These are phyloP conservation scores for Pegea sp. DNA, from an alignment of 23 tunicate genomes.

Conservation along the genomic window DNA sequence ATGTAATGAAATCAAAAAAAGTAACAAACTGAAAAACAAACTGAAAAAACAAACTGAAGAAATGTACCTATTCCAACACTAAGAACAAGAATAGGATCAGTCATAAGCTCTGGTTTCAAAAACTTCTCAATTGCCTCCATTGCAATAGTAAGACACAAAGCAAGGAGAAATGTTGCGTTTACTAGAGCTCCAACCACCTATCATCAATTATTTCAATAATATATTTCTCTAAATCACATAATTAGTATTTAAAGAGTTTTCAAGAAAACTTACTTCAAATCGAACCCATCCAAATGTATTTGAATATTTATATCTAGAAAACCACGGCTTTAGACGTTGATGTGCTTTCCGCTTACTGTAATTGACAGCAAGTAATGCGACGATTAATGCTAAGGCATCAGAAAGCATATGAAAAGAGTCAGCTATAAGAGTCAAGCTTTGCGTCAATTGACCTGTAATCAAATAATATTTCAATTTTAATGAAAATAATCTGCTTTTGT, in stretches of 20 bases:
- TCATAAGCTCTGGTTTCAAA: slow-evolving; percentile 36
- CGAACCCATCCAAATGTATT: slow-evolving; percentile 97
- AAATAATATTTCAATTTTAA: too few relatives aligned
- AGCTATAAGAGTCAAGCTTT: slow-evolving; percentile 79
- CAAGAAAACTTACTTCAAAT: slow-evolving; percentile 68
- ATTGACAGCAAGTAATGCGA: slow-evolving; percentile 69
- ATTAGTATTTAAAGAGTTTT: background rate
- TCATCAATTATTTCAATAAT: background rate
- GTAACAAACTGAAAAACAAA: too few relatives aligned
- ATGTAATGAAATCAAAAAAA: background rate
- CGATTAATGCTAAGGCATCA: slow-evolving; percentile 63
- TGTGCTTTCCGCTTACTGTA: slow-evolving; percentile 66
- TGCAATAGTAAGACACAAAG: slow-evolving; percentile 59
- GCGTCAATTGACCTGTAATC: slow-evolving; percentile 81
- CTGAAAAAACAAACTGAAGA: background rate
- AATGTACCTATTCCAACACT: slow-evolving; percentile 67
- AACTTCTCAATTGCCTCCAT: slow-evolving; percentile 92
- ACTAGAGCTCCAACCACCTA: slow-evolving; percentile 88
- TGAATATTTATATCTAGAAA: slow-evolving; percentile 39
- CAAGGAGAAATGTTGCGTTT: slow-evolving; percentile 90
- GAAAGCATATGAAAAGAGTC: slow-evolving; percentile 99
- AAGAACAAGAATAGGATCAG: slow-evolving; percentile 31
- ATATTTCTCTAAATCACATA: too few relatives aligned
- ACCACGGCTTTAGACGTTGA: slow-evolving; percentile 61
- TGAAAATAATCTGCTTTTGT: too few relatives aligned